Conservation (phyloP, 2,888 invertebrate genomes). For the Metallyticus violacea region DNA sequence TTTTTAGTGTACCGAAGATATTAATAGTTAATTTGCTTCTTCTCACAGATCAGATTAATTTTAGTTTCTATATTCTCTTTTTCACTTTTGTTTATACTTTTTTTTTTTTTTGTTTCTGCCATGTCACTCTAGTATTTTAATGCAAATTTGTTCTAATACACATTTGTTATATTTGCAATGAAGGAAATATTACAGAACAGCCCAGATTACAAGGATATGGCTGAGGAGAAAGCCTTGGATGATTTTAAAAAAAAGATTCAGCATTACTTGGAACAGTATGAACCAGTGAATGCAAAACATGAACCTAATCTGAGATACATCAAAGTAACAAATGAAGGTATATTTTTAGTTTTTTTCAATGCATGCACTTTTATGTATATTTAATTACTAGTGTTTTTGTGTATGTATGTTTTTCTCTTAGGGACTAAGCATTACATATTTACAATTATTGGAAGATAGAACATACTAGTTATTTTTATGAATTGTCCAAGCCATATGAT, state of each 20-base stretch:
- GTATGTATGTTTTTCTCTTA: too few species aligned
- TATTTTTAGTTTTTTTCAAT: too few species aligned
- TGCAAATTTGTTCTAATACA: neutral
- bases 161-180: neutral
- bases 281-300: slow-evolving; percentile 63
- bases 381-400: too few species aligned
- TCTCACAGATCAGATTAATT: too few species aligned
- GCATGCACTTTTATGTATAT: too few species aligned
- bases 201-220: slow-evolving; percentile 82
- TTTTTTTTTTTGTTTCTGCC: neutral
- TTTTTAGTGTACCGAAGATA: too few species aligned
- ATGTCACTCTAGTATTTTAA: neutral
- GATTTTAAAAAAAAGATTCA: slow-evolving; percentile 79
- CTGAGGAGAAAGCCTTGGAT: slow-evolving; percentile 70
- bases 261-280: slow-evolving; percentile 79
- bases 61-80: neutral
- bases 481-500: too few species aligned
- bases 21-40: too few species aligned
- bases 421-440: too few species aligned
- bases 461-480: too few species aligned
- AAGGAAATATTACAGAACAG: slow-evolving; percentile 79
- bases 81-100: neutral
- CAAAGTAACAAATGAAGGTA: slow-evolving; percentile 49
- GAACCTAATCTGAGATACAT: slow-evolving; percentile 54
- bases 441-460: too few species aligned